phyloP scores from a whole-genome alignment of 1,140 invertebrate species.

The Magallana angulata region DNA sequence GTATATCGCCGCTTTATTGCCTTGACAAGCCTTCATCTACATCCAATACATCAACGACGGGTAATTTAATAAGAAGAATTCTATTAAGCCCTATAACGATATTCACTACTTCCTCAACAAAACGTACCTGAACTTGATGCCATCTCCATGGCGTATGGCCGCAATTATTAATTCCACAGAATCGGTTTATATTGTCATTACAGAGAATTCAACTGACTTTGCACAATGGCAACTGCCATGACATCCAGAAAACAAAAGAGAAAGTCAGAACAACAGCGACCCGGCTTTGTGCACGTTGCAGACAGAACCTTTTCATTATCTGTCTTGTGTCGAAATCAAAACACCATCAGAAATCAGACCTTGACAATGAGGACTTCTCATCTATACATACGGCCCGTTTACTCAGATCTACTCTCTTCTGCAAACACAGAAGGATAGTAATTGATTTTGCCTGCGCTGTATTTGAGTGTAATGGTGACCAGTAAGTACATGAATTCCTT shows the following conservation, averaged over 20 bases:
- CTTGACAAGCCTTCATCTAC: neutral
- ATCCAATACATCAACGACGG: slow-evolving; percentile 12
- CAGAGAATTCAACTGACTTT: too few species aligned
- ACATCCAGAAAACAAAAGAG: neutral
- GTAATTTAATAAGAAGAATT: neutral
- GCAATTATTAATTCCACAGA: too few species aligned
- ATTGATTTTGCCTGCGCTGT: neutral
- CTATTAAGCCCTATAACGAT: neutral
- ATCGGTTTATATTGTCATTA: too few species aligned
- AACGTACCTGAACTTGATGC: neutral
- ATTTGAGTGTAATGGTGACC: neutral
- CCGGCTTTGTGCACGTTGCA: neutral
- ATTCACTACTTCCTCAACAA: neutral
- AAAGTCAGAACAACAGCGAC: neutral
- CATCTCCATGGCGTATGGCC: neutral
- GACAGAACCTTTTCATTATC: neutral
- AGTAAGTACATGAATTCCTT: neutral
- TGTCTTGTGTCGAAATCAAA: neutral
- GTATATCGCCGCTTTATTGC: neutral
- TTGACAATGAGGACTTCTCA: neutral
- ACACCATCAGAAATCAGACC: neutral
- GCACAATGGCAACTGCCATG: too few species aligned
- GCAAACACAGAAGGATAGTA: neutral
- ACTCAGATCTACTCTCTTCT: neutral
- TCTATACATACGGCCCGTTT: neutral